phyloP scores from a whole-genome alignment of 92 coral and sea anemone species.

The Phenganax marumi region DNA sequence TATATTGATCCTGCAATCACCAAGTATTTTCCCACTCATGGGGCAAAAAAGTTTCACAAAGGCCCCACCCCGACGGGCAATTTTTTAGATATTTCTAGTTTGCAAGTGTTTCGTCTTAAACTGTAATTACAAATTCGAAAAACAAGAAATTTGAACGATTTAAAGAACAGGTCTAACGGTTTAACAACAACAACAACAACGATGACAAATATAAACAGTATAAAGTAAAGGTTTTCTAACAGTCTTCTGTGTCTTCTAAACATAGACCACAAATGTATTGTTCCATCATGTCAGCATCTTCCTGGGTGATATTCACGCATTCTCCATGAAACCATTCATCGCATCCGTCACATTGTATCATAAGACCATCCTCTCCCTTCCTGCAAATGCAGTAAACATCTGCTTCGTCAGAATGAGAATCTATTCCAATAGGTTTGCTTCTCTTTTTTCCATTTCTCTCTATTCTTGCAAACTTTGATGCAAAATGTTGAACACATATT shows the following conservation, averaged over 20 bases:
- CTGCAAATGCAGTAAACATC: slow-evolving; percentile 37
- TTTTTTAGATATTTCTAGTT: no score
- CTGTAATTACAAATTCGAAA: no score
- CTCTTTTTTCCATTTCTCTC: slow-evolving; percentile 18
- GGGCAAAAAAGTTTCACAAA: no score
- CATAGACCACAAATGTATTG: slow-evolving; percentile 13
- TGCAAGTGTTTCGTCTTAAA: no score
- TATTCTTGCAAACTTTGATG: background rate
- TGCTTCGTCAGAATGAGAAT: background rate
- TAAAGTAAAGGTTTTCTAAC: no score
- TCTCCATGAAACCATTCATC: slow-evolving; percentile 36
- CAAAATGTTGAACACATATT: background rate
- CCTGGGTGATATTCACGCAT: slow-evolving; percentile 19
- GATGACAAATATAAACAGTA: no score
- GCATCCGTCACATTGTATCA: slow-evolving; percentile 11
- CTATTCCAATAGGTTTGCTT: background rate
- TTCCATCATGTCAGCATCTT: slow-evolving; percentile 22
- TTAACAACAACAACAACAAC: no score
- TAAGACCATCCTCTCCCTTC: slow-evolving; percentile 31
- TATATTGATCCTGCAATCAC: no score
- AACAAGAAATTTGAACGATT: no score
- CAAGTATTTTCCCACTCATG: no score
- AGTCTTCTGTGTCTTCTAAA: background rate
- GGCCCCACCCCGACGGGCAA: no score
- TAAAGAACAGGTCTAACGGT: no score